Evolutionary conservation across 2,888 invertebrate species (phyloP), one percentile per base, ranked within the genome.

Genomic region (Dasypolia templi): DNA sequence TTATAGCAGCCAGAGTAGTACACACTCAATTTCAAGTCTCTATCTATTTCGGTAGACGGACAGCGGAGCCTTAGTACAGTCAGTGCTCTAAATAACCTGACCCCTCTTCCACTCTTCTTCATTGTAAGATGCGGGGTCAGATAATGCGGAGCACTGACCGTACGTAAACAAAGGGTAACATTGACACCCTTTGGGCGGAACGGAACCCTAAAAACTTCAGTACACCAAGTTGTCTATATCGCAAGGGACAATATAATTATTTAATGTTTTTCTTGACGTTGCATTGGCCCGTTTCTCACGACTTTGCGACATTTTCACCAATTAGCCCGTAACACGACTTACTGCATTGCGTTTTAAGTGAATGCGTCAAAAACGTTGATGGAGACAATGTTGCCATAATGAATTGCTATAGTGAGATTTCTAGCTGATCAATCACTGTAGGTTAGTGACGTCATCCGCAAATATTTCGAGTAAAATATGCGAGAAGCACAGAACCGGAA

Each of bases 221-320:
- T 85, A 85, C 77, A 71, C 69, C 64, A 70, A 84, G 72, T 75
- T 81, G 66, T 83, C 85, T 84, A 84, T 82, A 83, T 84, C 58
- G 85, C 86, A 87, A 73, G 73, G 72, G 85, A 92, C 90, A 91
- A 92, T 91, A 67, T 83, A 83, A 76, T 76, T 79, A 76, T 82
- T 84, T 76, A 70, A 79, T 42, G 69, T 90, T 92, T 91, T 92
- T 92, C 72, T 80, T 61, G 65, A 72, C 75, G 78, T 69, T 78
- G 77, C 87, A 79, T 83, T 91, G 92, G 83, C 91, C 90, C 75
- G 82, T 86, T 92, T 93, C 93, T 64, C 93, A 93, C 86, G 87
- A 72, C 80, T 88, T 91, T 91, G 91, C 89, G 86, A 91, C 89
- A 92, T 90, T 93, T 91, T 90, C 89, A 85, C 91, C 87, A 88